These are phyloP conservation scores for Urophycis tenuis DNA, from an alignment of 2,797 vertebrate genomes.

Conservation along the genomic window DNA sequence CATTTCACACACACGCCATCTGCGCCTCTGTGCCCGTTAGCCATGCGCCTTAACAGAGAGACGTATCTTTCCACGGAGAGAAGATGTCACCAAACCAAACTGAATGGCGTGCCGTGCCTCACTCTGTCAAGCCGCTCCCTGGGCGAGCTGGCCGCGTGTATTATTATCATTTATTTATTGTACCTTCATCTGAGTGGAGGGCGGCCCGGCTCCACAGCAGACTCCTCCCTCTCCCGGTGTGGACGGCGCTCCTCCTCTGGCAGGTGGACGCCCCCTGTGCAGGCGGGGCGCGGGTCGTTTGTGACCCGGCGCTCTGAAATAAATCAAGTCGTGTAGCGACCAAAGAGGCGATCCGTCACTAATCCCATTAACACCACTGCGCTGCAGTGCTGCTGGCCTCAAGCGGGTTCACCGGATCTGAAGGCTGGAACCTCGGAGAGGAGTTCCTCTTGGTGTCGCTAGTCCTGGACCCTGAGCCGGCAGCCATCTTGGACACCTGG, in stretches of 20 bases:
- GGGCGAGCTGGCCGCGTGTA: too few relatives aligned
- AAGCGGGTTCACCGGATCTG: background rate
- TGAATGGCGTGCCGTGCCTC: too few relatives aligned
- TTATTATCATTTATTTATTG: too few relatives aligned
- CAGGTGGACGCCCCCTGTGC: background rate
- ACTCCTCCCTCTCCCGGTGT: background rate
- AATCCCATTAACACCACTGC: conserved; percentile 6
- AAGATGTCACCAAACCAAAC: too few relatives aligned
- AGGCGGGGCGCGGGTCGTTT: background rate
- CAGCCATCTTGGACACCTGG: background rate
- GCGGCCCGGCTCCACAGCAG: background rate
- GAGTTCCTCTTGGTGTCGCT: too few relatives aligned
- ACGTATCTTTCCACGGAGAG: background rate
- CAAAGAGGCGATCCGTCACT: background rate
- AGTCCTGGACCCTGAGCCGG: too few relatives aligned
- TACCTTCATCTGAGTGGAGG: background rate
- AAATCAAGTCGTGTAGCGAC: background rate
- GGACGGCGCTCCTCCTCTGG: background rate
- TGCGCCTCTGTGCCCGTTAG: background rate
- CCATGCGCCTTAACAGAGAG: background rate
- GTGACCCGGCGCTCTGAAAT: background rate
- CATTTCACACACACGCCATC: background rate
- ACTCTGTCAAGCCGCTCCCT: too few relatives aligned
- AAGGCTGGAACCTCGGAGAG: too few relatives aligned
- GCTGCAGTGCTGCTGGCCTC: background rate